Evolutionary conservation across 2,888 invertebrate genomes (phyloP), one percentile per base, ranked within the genome.

Genomic region (Cosmorhoe ocellata): DNA sequence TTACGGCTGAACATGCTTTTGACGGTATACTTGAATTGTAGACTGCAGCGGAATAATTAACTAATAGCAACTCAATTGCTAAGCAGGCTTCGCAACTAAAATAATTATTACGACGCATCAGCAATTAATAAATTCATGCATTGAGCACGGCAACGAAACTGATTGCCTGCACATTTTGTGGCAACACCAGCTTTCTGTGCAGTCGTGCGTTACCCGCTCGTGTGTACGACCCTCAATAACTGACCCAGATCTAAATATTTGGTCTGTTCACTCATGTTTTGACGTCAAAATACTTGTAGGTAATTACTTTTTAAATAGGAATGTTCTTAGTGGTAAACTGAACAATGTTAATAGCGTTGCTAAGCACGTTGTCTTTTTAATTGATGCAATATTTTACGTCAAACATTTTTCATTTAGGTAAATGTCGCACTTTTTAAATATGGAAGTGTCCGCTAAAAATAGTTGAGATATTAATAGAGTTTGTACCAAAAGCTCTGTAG

Each of bases 71-170:
- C 43, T 44, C 18, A 51, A 53, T 66, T 58, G 51, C 60, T 59
- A 67, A 54, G 34, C 34, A 44, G 40, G 34, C 56, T 63, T 62
- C 61, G 69, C 67, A 71, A 74, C 59, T 45, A 42, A 52, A 61
- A 61, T 11, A 41, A 26, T 64, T 66, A 65, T 71, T 70, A 58
- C 52, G 61, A 66, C 59, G 67, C 68, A 69, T 74, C 71, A 64
- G 61, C 67, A 64, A 70, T 69, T 65, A 59, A 61, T 64, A 67
- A 69, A 66, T 63, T 62, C 63, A 68, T 71, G 68, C 65, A 74
- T 67, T 66, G 66, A 61, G 67, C 58, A 47, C 68, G 64, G 31
- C 59, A 59, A 62, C 59, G 69, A 64, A 69, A 66, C 61, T 56
- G 59, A 63, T 71, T 66, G 64, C 45, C 61, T 58, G 48, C 54